phyloP scores from a whole-genome alignment of 1,140 invertebrate genomes.

The Heliconius melpomene region DNA sequence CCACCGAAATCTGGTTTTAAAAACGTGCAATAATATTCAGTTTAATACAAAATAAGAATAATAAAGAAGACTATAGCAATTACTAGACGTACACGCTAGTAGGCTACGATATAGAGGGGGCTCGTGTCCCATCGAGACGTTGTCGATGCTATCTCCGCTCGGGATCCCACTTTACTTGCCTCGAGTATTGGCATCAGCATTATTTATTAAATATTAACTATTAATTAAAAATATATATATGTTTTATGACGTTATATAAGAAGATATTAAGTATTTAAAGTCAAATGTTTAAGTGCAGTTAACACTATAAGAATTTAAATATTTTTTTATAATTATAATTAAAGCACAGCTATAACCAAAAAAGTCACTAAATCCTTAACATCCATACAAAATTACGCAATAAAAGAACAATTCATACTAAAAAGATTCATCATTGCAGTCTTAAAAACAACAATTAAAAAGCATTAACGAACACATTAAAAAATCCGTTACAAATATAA shows the following conservation, averaged over 20 bases:
- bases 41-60: background rate
- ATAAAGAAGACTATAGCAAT: conserved; percentile 39
- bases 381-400: no score
- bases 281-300: no score
- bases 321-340: no score
- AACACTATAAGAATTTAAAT: no score
- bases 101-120: conserved; percentile 48
- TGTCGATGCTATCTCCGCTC: conserved; percentile 30
- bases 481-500: background rate
- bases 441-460: background rate
- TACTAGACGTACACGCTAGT: conserved; percentile 45
- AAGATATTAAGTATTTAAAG: no score
- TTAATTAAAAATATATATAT: background rate
- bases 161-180: conserved; percentile 25
- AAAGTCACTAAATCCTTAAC: no score
- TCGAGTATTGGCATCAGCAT: conserved; percentile 22
- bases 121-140: conserved; percentile 53
- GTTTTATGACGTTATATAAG: no score
- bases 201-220: background rate
- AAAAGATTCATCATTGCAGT: background rate
- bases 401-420: background rate
- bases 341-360: background rate
- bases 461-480: background rate
- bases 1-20: no score
- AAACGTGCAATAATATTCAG: background rate